Evolutionary conservation across 2,888 invertebrate species (phyloP).

Genomic region (Dolichopus griseipennis): DNA sequence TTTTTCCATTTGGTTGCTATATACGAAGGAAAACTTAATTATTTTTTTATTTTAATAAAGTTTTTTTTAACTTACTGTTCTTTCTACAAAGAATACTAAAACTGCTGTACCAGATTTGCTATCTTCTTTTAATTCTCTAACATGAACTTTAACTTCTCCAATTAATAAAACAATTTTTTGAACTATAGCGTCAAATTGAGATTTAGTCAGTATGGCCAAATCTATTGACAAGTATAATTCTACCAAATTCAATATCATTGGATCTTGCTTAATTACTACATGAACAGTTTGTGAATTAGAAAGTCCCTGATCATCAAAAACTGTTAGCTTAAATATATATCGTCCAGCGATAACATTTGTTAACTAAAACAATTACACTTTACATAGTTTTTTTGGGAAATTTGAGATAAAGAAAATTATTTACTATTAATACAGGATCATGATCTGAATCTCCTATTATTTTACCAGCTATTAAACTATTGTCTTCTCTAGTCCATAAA

Average conservation of each 20-base stretch:
- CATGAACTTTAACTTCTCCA: conserved; percentile 58
- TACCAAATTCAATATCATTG: conserved; percentile 63
- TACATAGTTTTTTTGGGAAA: not conserved
- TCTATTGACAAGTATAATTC: conserved; percentile 74
- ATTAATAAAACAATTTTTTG: conserved; percentile 72
- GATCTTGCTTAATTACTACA: conserved; percentile 72
- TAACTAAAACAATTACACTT: conserved; percentile 46
- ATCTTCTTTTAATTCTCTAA: conserved; percentile 51
- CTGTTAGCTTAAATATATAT: conserved; percentile 82
- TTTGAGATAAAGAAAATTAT: not conserved
- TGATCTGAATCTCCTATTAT: conserved; percentile 69
- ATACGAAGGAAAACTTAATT: not conserved
- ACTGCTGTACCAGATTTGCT: conserved; percentile 54
- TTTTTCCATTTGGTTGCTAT: conserved; percentile 31
- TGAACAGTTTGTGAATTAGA: conserved; percentile 74
- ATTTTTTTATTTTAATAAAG: no score
- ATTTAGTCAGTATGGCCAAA: conserved; percentile 56
- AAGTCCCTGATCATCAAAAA: conserved; percentile 82
- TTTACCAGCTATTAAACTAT: conserved; percentile 73
- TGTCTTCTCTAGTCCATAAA: conserved; percentile 70
- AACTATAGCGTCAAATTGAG: conserved; percentile 56
- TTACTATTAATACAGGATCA: conserved; percentile 66
- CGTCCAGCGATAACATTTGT: conserved; percentile 79
- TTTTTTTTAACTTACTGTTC: conserved; percentile 42
- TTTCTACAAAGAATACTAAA: conserved; percentile 59